Conservation (phyloP, 2,797 vertebrate genomes). For the Mus spretus region DNA sequence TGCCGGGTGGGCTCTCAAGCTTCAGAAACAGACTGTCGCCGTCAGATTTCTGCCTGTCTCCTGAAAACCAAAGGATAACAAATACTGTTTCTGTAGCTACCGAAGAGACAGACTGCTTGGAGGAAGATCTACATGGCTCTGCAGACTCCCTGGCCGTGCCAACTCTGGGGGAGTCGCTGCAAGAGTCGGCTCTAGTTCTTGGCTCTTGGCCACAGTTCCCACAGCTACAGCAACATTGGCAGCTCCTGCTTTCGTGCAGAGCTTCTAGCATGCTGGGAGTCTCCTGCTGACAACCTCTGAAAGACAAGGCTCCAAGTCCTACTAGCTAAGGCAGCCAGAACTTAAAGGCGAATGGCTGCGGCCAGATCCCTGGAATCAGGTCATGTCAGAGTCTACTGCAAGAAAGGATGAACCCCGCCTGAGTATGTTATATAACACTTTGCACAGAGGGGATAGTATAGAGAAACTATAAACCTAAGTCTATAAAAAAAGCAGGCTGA, state of each 20-base stretch:
- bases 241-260: not conserved
- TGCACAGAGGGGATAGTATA: not conserved
- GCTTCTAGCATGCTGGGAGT: slow-evolving; percentile 64
- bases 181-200: slow-evolving; percentile 52
- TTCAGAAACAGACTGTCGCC: slow-evolving; percentile 33
- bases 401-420: not conserved
- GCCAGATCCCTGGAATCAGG: not conserved
- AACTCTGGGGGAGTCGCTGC: slow-evolving; percentile 40
- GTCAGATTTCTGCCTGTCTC: slow-evolving; percentile 23
- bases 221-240: slow-evolving; percentile 27
- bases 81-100: slow-evolving; percentile 69
- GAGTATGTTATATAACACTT: not conserved
- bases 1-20: slow-evolving; percentile 6
- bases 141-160: slow-evolving; percentile 20
- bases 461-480: not conserved
- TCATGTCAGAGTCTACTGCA: not conserved
- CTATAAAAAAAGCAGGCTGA: not conserved
- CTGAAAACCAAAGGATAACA: slow-evolving; percentile 65
- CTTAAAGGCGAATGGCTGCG: not conserved
- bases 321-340: slow-evolving; percentile 23
- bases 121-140: slow-evolving; percentile 65
- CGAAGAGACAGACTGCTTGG: slow-evolving; percentile 41
- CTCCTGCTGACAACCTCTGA: slow-evolving; percentile 52
- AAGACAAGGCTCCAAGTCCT: slow-evolving; percentile 39
- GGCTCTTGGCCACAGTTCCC: slow-evolving; percentile 60